phyloP scores from a whole-genome alignment of 1,140 invertebrate species.

The Bombus cullumanus region DNA sequence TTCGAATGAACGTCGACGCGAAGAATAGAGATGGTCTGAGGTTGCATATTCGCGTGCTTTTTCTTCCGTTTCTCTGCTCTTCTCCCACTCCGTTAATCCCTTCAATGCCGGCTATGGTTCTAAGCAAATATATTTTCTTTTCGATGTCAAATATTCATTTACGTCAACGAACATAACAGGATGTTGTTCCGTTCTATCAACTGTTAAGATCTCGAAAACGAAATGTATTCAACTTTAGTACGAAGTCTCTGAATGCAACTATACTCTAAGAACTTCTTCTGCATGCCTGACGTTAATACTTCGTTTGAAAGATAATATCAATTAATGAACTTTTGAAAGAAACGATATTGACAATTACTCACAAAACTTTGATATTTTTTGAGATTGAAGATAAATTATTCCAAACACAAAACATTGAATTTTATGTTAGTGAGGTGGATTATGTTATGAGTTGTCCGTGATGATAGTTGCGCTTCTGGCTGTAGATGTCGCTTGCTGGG shows the following conservation, averaged over 20 bases:
- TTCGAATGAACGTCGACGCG: slow-evolving; percentile 1
- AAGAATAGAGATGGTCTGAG: not conserved
- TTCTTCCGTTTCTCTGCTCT: not conserved
- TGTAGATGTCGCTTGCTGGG: too few relatives aligned
- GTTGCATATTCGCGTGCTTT: slow-evolving; percentile 1
- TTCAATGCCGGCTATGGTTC: not conserved
- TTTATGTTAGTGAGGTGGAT: too few relatives aligned
- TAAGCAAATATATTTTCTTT: not conserved
- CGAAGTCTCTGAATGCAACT: not conserved
- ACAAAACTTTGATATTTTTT: too few relatives aligned
- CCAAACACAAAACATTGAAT: too few relatives aligned
- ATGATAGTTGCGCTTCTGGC: too few relatives aligned
- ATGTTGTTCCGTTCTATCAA: not conserved
- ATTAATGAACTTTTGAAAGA: not conserved
- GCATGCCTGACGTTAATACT: not conserved
- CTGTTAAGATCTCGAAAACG: not conserved
- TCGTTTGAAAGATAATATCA: not conserved
- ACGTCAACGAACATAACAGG: not conserved
- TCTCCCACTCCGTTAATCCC: not conserved
- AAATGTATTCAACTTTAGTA: not conserved
- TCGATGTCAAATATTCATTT: slow-evolving; percentile 2
- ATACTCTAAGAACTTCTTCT: not conserved
- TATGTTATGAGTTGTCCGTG: too few relatives aligned
- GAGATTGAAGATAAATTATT: too few relatives aligned
- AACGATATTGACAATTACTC: not conserved